Conservation (phyloP, 2,113 vertebrate species). For the Megaptera novaeangliae region DNA sequence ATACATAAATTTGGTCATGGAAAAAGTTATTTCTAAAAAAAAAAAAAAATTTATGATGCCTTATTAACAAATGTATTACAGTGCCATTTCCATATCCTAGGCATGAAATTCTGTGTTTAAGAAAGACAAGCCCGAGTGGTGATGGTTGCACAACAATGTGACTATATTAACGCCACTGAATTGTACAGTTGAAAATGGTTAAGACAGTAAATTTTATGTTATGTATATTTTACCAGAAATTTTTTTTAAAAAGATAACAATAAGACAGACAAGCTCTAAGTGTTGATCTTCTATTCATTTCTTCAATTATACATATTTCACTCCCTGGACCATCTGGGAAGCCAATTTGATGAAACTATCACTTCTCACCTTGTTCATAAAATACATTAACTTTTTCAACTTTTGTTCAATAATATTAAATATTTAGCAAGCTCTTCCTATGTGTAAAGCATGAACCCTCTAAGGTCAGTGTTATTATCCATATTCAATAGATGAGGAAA, state of each 20-base stretch:
- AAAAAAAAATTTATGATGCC: background rate
- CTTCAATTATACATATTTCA: background rate
- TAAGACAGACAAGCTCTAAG: background rate
- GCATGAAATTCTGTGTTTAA: background rate
- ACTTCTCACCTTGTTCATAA: background rate
- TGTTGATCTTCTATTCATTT: background rate
- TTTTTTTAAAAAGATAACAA: background rate
- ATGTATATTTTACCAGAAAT: background rate
- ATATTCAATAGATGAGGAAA: background rate
- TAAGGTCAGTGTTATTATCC: background rate
- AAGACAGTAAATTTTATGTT: background rate
- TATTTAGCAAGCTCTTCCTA: background rate
- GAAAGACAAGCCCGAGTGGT: background rate
- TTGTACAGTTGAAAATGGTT: background rate
- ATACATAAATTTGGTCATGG: too few species aligned
- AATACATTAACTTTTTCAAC: background rate
- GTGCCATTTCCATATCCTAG: background rate
- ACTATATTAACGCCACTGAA: background rate
- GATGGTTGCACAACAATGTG: background rate
- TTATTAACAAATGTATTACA: background rate
- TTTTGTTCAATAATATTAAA: background rate
- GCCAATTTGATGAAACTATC: background rate
- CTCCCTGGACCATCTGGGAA: background rate
- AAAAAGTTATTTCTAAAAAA: too few species aligned
- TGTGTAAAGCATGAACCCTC: background rate